Conservation (phyloP, 2,888 invertebrate genomes). For the Nasonia oneida region DNA sequence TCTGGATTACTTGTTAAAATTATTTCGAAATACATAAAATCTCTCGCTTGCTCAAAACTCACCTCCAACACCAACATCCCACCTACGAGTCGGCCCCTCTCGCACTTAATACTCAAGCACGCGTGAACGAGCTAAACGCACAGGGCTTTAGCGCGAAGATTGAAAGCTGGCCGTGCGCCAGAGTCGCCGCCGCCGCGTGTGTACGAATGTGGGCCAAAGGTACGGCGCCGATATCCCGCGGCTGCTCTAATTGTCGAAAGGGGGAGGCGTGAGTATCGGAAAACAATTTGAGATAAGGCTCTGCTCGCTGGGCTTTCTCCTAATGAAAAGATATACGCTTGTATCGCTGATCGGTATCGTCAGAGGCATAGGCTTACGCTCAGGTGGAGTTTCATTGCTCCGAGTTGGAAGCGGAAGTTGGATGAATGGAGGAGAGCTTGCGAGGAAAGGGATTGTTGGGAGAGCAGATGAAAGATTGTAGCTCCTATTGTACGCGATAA, state of each 20-base stretch:
- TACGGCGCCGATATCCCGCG: background rate
- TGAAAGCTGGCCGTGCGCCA: background rate
- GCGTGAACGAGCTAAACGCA: background rate
- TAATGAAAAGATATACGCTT: conserved; percentile 27
- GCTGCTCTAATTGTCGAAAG: conserved; percentile 15
- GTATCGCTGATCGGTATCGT: background rate
- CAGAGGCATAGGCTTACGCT: background rate
- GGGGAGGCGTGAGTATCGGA: conserved; percentile 22
- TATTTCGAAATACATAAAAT: too few species aligned
- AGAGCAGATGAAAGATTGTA: background rate
- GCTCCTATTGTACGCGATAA: too few species aligned
- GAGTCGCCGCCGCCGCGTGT: background rate
- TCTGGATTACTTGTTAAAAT: background rate
- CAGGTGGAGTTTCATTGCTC: background rate
- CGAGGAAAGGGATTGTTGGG: background rate
- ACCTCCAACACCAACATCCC: background rate
- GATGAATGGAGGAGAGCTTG: background rate
- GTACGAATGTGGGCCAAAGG: conserved; percentile 29
- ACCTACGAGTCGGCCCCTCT: background rate
- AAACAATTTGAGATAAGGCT: conserved; percentile 47
- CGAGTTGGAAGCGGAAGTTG: background rate
- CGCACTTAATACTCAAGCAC: background rate
- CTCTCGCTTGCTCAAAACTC: background rate
- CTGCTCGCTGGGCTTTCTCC: background rate
- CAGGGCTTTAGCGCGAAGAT: background rate